Evolutionary conservation across 2,797 vertebrate species (phyloP), one percentile per base, ranked within the genome.

Genomic region (Karalla daura): DNA sequence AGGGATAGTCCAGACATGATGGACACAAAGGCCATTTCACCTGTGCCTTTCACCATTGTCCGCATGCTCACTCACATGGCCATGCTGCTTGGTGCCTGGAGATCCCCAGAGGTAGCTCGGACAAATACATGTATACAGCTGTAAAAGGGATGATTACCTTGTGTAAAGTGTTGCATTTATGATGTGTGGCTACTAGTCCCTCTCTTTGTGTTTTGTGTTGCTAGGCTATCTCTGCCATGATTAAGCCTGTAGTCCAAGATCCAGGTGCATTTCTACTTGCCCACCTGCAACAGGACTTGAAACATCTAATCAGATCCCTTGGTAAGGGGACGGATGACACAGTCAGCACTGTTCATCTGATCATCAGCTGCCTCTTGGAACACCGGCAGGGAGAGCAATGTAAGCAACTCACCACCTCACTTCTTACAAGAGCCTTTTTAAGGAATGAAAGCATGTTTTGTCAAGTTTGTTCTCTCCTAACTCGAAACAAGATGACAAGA

Each of bases 51-150:
- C 30, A 46, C 89, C 32, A 64, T 97, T 17, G 50, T 95, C 14
- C 95, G 96, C 23, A 68, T 96, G 74, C 84, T 99, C 71, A 96
- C 96, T 0, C 98, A 99, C 75, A 52, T 97, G 83, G 74, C 96
- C 0, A 93, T 99, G 95, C 56, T 98, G 37, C 65, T 95, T 35
- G 97, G 96, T 66, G 87, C 93, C 24, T 72, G 81, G 10, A 80
- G 13, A 7, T 10, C 91, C 9, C 30, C 45, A 4, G 82, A 95
- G 96, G 98, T 94, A 81, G 25, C 5, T 14, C 30, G n/a, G 18
- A 23, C 17, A 61, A 23, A 66, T 49, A 3, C 30, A 72, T 21
- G 12, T 25, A 1, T 17, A 8, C 18, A 32, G 5, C 44, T 47
- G 13, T 20, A 0, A 52, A 35, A 5, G 13, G 36, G 18, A 27